Conservation (phyloP, 2,888 invertebrate species). For the Synergus itoensis region DNA sequence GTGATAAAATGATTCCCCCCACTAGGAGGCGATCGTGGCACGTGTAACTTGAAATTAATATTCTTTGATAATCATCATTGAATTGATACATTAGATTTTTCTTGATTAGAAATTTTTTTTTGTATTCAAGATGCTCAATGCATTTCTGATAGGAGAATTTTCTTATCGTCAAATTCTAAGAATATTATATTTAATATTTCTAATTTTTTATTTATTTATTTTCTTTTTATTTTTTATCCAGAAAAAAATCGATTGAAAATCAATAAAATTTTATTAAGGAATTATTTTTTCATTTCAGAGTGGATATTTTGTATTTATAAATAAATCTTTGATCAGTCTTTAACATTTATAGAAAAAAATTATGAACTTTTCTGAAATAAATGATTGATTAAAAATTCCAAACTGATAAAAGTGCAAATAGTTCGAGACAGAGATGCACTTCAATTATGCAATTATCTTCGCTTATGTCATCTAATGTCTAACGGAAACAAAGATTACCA, state of each 20-base stretch:
- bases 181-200: too few relatives aligned
- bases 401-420: neutral
- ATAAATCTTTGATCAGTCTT: too few relatives aligned
- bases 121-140: neutral
- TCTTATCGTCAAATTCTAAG: neutral
- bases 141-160: neutral
- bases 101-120: neutral
- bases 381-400: neutral
- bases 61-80: slow-evolving; percentile 8
- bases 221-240: too few relatives aligned
- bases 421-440: neutral
- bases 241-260: too few relatives aligned
- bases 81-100: neutral
- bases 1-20: slow-evolving; percentile 53
- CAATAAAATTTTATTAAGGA: too few relatives aligned
- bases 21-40: slow-evolving; percentile 41
- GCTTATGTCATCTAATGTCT: neutral
- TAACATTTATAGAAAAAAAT: too few relatives aligned
- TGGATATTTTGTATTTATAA: too few relatives aligned
- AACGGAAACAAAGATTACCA: neutral
- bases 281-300: too few relatives aligned
- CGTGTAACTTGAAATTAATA: slow-evolving; percentile 10
- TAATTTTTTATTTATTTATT: too few relatives aligned
- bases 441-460: neutral
- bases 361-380: neutral